Conservation (phyloP, 2,888 invertebrate species). For the Drosophila anomalipes region DNA sequence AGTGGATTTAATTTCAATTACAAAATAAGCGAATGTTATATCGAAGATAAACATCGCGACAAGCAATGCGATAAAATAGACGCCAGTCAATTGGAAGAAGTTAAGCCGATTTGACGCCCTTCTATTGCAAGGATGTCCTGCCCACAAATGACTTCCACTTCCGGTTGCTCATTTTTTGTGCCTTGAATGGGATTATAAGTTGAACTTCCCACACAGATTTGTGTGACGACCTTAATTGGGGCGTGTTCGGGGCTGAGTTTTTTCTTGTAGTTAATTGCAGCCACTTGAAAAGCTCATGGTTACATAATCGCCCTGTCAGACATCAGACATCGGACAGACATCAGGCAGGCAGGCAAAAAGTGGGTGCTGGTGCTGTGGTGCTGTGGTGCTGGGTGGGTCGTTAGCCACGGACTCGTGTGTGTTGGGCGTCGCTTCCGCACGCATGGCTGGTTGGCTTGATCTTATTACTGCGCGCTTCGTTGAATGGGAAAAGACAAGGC, state of each 20-base stretch:
- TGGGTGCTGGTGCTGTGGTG: constrained; percentile 35
- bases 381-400: constrained; percentile 55
- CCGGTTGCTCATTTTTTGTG: constrained; percentile 54
- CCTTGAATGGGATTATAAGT: constrained; percentile 47
- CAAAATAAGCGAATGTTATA: constrained; percentile 67
- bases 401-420: constrained; percentile 22
- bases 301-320: constrained; percentile 69
- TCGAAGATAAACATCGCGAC: constrained; percentile 49
- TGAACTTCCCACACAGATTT: constrained; percentile 79
- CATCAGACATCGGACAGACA: constrained; percentile 42
- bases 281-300: constrained; percentile 70
- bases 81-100: constrained; percentile 76
- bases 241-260: constrained; percentile 52
- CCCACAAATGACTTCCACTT: constrained; percentile 37
- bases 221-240: constrained; percentile 68
- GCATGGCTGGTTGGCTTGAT: constrained; percentile 77
- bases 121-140: constrained; percentile 24
- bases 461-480: constrained; percentile 82
- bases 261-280: constrained; percentile 68
- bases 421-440: constrained; percentile 63
- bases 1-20: constrained; percentile 67
- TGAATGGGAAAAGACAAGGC: constrained; percentile 79
- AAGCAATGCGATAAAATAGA: constrained; percentile 43
- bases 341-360: constrained; percentile 14
- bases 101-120: constrained; percentile 72